phyloP scores from a whole-genome alignment of 1,140 invertebrate genomes.

The Cydia strobilella region DNA sequence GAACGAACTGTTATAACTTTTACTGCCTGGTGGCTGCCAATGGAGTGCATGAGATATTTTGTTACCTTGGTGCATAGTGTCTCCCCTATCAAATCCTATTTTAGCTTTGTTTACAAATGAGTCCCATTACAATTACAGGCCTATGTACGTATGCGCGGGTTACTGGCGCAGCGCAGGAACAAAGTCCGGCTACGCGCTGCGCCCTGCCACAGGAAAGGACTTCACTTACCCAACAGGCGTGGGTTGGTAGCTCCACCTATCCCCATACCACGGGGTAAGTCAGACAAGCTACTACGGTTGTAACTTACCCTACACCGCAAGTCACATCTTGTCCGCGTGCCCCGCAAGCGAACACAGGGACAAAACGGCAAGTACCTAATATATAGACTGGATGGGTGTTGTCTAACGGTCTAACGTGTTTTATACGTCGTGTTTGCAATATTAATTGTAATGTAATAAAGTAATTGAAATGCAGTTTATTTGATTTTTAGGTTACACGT shows the following conservation, averaged over 20 bases:
- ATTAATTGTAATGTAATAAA: constrained; percentile 13
- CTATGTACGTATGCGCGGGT: background rate
- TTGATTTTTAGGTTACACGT: background rate
- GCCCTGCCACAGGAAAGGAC: background rate
- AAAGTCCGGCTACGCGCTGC: background rate
- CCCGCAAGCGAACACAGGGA: no score
- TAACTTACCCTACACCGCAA: background rate
- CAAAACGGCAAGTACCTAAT: background rate
- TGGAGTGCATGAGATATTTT: no score
- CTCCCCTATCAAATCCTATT: no score
- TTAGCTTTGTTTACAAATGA: no score
- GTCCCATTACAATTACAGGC: background rate
- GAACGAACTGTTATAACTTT: no score
- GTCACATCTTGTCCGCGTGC: background rate
- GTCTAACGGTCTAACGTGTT: background rate
- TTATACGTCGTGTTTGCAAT: background rate
- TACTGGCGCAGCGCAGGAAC: constrained; percentile 1
- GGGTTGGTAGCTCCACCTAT: background rate
- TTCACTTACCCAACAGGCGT: background rate
- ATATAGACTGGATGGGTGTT: no score
- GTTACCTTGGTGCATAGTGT: no score
- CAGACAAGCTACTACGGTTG: background rate
- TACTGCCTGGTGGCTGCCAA: no score
- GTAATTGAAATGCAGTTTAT: constrained; percentile 4
- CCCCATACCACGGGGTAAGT: background rate